Evolutionary conservation across 2,113 vertebrate species (phyloP).

Genomic region (Mesocricetus auratus): DNA sequence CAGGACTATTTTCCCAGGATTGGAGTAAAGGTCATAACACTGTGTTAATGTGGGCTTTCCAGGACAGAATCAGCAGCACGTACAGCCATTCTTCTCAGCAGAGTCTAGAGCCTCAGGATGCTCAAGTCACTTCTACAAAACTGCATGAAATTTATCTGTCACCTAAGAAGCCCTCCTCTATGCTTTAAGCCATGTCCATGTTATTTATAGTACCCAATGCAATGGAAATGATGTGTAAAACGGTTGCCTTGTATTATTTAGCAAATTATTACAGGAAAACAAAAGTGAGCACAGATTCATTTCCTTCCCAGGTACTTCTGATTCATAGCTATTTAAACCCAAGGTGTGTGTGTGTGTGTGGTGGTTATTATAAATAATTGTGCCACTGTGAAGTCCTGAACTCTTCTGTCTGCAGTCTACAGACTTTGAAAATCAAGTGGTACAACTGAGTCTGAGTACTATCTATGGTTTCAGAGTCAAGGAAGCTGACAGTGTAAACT

Average conservation of each 20-base stretch:
- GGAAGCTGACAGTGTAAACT: neutral
- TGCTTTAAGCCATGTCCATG: neutral
- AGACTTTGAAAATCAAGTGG: neutral
- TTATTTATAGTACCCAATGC: neutral
- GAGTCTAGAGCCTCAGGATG: neutral
- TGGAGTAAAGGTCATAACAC: neutral
- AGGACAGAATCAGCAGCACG: neutral
- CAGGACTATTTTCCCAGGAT: neutral
- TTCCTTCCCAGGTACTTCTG: neutral
- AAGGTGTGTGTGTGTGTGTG: neutral
- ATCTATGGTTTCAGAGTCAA: neutral
- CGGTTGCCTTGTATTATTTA: neutral
- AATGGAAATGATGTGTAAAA: neutral
- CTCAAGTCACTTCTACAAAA: neutral
- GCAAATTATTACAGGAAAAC: neutral
- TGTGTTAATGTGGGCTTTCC: neutral
- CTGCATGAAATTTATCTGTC: neutral
- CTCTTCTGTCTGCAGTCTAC: accelerated
- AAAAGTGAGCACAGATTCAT: neutral
- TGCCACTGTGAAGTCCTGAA: neutral
- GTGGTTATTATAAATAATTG: too few species aligned
- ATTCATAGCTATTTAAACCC: neutral
- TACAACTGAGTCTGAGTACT: neutral
- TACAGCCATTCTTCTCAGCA: neutral
- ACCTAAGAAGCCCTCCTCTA: neutral